phyloP scores from a whole-genome alignment of 2,797 vertebrate genomes.

The Molossus alvarezi region DNA sequence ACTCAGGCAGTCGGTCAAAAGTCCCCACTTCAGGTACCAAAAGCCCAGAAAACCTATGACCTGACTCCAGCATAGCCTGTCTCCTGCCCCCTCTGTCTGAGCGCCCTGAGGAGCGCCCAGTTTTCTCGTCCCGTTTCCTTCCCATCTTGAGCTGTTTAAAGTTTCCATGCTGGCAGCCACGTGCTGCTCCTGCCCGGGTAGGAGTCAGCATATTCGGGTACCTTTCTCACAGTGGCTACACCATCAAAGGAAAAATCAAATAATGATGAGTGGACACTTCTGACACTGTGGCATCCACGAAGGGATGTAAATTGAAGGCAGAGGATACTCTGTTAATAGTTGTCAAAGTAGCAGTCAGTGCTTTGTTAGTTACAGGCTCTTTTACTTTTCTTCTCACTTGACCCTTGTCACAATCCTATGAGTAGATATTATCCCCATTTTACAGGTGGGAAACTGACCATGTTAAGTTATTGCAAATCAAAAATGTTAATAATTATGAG shows the following conservation, averaged over 20 bases:
- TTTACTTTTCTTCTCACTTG: slow-evolving; percentile 48
- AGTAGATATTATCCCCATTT: not conserved
- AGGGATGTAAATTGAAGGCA: not conserved
- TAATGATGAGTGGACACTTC: not conserved
- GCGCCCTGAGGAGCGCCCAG: not conserved
- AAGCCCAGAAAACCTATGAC: not conserved
- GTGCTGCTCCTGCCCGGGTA: too few relatives aligned
- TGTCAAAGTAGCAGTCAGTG: not conserved
- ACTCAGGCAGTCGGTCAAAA: not conserved
- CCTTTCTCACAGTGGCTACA: not conserved
- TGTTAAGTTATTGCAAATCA: not conserved
- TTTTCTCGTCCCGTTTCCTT: not conserved
- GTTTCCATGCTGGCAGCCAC: not conserved
- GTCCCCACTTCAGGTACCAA: not conserved
- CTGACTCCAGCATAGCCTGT: not conserved
- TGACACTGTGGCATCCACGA: not conserved
- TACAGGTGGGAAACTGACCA: not conserved
- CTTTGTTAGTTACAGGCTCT: not conserved
- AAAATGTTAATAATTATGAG: not conserved
- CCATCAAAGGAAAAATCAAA: not conserved
- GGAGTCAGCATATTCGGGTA: not conserved
- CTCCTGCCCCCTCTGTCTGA: not conserved
- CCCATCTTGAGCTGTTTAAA: not conserved
- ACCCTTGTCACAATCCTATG: not conserved
- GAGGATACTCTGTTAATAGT: not conserved